Evolutionary conservation across 2,797 vertebrate species (phyloP).

Genomic region (Remorina albescens): DNA sequence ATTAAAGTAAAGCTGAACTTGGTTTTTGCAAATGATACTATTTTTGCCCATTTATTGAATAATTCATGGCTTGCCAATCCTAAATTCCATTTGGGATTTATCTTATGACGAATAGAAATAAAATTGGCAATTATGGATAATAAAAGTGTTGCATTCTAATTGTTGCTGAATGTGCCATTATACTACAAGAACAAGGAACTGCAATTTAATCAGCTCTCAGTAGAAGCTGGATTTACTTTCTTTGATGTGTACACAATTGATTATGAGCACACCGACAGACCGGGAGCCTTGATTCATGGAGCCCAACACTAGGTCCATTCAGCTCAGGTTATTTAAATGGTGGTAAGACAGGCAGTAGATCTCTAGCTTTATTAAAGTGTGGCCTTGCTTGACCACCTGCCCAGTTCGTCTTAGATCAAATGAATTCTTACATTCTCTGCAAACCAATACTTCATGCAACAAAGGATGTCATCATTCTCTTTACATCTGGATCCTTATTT

Average conservation of each 20-base stretch:
- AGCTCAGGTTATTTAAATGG: slow-evolving; percentile 60
- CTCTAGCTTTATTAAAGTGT: slow-evolving; percentile 62
- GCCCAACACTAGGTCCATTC: slow-evolving; percentile 49
- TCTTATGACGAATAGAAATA: too few relatives aligned
- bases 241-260: slow-evolving; percentile 56
- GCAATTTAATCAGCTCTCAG: slow-evolving; percentile 42
- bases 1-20: slow-evolving; percentile 41
- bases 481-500: slow-evolving; percentile 19
- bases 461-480: slow-evolving; percentile 46
- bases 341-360: slow-evolving; percentile 51
- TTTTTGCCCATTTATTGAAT: slow-evolving; percentile 31
- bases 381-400: slow-evolving; percentile 28
- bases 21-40: slow-evolving; percentile 22
- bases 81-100: slow-evolving; percentile 32
- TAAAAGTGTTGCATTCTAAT: slow-evolving; percentile 14
- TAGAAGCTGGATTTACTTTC: slow-evolving; percentile 56
- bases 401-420: slow-evolving; percentile 54
- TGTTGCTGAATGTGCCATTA: slow-evolving; percentile 25
- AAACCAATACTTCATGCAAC: slow-evolving; percentile 45
- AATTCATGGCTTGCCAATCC: slow-evolving; percentile 16
- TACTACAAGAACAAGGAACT: slow-evolving; percentile 32
- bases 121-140: not conserved
- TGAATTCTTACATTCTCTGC: slow-evolving; percentile 54
- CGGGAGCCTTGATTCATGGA: slow-evolving; percentile 41
- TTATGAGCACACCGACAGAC: slow-evolving; percentile 58